These are phyloP conservation scores for Aurelia aurita DNA, from an alignment of 30 jellyfish, hydroid and myxozoan species.

Conservation along the genomic window DNA sequence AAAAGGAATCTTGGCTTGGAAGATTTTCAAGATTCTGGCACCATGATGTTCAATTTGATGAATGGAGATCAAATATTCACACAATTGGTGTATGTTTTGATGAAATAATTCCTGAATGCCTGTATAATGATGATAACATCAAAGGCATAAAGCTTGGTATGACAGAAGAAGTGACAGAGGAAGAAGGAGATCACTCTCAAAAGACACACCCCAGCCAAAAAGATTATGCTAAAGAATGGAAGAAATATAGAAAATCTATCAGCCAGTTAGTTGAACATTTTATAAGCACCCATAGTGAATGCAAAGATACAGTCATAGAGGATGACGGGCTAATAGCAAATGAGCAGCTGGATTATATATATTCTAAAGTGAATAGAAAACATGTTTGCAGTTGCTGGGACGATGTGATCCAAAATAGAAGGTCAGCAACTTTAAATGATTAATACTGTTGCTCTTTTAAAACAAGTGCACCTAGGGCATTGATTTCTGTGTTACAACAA, in stretches of 20 bases:
- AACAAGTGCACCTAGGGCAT: no score
- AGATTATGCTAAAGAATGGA: conserved; percentile 34
- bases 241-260: conserved; percentile 8
- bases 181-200: no score
- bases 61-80: conserved; percentile 8
- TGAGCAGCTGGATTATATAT: neutral
- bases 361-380: neutral
- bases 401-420: neutral
- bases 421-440: neutral
- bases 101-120: conserved; percentile 32
- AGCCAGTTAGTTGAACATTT: neutral
- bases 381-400: conserved; percentile 17
- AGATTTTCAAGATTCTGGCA: no score
- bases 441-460: no score
- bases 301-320: neutral
- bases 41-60: neutral
- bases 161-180: no score
- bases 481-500: no score
- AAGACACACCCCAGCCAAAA: neutral
- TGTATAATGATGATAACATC: neutral
- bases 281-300: neutral
- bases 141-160: no score
- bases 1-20: no score
- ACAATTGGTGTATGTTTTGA: conserved; percentile 45
- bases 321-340: neutral